Percentiles rank a stretch among this genome's conserved stretches.
Evolutionary conservation across 2,888 invertebrate genomes (phyloP).

Genomic region (Elmis aenea): DNA sequence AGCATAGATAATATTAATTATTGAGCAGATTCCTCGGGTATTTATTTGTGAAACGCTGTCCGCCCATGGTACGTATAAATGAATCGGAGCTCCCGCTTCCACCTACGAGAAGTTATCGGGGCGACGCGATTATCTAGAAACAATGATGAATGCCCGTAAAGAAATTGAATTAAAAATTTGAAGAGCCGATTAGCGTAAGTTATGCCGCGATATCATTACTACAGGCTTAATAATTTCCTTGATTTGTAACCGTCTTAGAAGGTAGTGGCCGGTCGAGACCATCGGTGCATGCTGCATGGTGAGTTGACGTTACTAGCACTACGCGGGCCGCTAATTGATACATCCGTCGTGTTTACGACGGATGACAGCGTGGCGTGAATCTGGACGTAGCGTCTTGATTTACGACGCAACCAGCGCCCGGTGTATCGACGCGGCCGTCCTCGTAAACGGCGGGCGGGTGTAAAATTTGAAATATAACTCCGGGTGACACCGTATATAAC

Average conservation of each 20-base stretch:
- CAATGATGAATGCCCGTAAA: slow-evolving; percentile 8
- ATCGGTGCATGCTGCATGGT: no score
- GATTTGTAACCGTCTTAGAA: slow-evolving; percentile 10
- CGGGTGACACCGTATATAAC: slow-evolving; percentile 25
- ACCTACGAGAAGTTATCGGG: slow-evolving; percentile 4
- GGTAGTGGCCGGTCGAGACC: no score
- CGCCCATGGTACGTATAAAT: slow-evolving; percentile 6
- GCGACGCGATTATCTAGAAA: no score
- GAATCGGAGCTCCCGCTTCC: neutral
- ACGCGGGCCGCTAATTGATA: slow-evolving; percentile 13
- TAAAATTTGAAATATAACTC: slow-evolving; percentile 27
- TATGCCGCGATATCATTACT: slow-evolving; percentile 2
- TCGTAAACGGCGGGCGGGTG: slow-evolving; percentile 21
- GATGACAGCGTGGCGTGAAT: slow-evolving; percentile 19
- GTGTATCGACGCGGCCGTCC: slow-evolving; percentile 22
- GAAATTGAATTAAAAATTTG: slow-evolving; percentile 13
- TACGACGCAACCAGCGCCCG: slow-evolving; percentile 18
- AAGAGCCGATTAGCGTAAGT: slow-evolving; percentile 11
- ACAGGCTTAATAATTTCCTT: neutral
- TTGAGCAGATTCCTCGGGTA: slow-evolving; percentile 10
- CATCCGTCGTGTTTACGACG: slow-evolving; percentile 18
- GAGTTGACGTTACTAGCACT: neutral
- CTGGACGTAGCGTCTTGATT: slow-evolving; percentile 20
- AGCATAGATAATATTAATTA: slow-evolving; percentile 18
- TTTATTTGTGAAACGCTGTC: slow-evolving; percentile 10